Conservation (phyloP, 2,113 vertebrate genomes). For the Pardalotus punctatus region DNA sequence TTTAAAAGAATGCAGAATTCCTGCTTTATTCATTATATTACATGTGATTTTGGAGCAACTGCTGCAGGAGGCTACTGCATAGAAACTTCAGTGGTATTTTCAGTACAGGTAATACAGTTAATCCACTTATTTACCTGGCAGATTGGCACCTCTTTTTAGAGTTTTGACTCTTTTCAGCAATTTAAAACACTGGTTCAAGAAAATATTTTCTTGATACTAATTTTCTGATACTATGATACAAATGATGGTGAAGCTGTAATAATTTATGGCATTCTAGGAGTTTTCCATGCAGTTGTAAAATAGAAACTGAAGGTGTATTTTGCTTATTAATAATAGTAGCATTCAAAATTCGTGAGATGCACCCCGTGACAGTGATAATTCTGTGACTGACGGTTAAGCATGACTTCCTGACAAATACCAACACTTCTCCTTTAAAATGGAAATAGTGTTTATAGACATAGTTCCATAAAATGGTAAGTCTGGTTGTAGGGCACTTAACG, state of each 20-base stretch:
- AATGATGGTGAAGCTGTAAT: neutral
- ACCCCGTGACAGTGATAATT: neutral
- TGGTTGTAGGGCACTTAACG: neutral
- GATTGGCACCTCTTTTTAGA: neutral
- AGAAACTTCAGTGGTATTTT: neutral
- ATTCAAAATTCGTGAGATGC: neutral
- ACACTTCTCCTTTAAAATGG: neutral
- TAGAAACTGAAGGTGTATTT: neutral
- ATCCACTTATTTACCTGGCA: neutral
- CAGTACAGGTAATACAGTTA: neutral
- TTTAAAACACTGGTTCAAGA: neutral
- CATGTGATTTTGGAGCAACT: neutral
- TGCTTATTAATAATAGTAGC: neutral
- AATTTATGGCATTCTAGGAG: neutral
- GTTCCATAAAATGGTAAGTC: neutral
- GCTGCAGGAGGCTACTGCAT: neutral
- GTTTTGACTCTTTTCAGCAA: neutral
- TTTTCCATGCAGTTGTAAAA: neutral
- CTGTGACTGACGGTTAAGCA: neutral
- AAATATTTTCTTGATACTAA: neutral
- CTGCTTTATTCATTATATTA: neutral
- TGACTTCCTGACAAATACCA: neutral
- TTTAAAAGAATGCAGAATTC: neutral
- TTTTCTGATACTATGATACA: neutral
- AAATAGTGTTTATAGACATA: neutral